Base-by-base conservation (phyloP, 2,113 vertebrate species). In the Fregata magnificens region DNA sequence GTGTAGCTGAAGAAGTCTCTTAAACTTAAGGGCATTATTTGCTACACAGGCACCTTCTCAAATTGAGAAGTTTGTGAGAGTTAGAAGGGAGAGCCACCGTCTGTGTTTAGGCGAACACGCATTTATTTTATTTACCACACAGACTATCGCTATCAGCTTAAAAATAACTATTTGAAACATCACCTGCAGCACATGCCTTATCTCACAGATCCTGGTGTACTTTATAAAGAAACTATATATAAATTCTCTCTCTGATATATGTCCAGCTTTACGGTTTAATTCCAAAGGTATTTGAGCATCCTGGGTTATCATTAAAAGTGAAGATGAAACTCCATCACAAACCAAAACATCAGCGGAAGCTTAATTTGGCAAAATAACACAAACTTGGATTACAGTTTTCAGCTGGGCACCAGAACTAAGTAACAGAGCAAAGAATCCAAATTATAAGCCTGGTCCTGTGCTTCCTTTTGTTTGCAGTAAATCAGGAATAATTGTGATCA, bases 81-180 rank as follows among this genome's bases (percentile, higher is more conserved):
- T 11, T 88, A 40, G 28, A 82, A 66, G 50, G 52, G 31, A 85
- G 31, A 91, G 69, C 10, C 16, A 34, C 38, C 2, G 3, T 42
- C 59, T 86, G 22, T 70, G 50, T 66, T 86, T 77, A 91, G 66
- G 55, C 38, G 77, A 83, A 81, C 42, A 31, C 12, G 13, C 6
- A 74, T 80, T 79, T 45, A 61, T 93, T 92, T 92, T 90, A 90
- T 94, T 95, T 95, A 90, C 90, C 72, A 86, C 49, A 22, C 19
- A 80, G 44, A 45, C n/a, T 90, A 78, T 20, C 52, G n/a, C 85
- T 66, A 91, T 82, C 82, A 88, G 40, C 74, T 94, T 78, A 82
- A 85, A 94, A 95, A 87, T 56, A 84, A 66, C 87, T 38, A 5
- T 34, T 70, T 73, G 71, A 88, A 88, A 77, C 71, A 63, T 77